These are phyloP conservation scores for Hypomesus transpacificus DNA, from an alignment of 2,113 vertebrate species.

Conservation along the genomic window DNA sequence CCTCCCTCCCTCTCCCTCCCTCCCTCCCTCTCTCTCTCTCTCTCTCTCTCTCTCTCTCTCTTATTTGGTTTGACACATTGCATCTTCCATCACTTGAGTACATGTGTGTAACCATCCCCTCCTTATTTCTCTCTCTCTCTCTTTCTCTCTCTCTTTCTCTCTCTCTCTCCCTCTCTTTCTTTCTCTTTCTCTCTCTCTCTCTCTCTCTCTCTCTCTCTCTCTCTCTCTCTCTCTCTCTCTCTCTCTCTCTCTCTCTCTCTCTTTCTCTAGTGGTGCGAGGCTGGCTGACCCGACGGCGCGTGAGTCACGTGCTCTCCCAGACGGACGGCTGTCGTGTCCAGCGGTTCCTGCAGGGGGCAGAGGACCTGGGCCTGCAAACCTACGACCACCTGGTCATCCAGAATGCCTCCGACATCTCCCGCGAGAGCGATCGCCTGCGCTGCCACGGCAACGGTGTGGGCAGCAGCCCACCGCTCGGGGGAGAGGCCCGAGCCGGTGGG, in stretches of 20 bases:
- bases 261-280: constrained; percentile 78
- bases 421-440: constrained; percentile 84
- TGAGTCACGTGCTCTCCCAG: constrained; percentile 72
- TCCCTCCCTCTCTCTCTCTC: neutral
- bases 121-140: neutral
- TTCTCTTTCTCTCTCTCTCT: neutral
- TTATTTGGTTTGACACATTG: no score
- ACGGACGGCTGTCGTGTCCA: constrained; percentile 75
- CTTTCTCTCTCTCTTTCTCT: constrained; percentile 8
- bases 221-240: neutral
- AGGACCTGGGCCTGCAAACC: constrained; percentile 83
- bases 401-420: constrained; percentile 88
- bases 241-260: constrained; percentile 3
- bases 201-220: neutral
- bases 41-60: neutral
- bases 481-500: constrained; percentile 76
- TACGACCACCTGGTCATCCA: constrained; percentile 90
- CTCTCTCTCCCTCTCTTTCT: constrained; percentile 5
- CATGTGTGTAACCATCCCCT: no score
- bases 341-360: constrained; percentile 84
- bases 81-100: no score
- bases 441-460: constrained; percentile 64
- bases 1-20: constrained; percentile 5
- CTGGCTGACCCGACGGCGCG: constrained; percentile 81
- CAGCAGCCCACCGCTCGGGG: constrained; percentile 66